Evolutionary conservation across 1,140 invertebrate species (phyloP).

Genomic region (Bombus superbus): DNA sequence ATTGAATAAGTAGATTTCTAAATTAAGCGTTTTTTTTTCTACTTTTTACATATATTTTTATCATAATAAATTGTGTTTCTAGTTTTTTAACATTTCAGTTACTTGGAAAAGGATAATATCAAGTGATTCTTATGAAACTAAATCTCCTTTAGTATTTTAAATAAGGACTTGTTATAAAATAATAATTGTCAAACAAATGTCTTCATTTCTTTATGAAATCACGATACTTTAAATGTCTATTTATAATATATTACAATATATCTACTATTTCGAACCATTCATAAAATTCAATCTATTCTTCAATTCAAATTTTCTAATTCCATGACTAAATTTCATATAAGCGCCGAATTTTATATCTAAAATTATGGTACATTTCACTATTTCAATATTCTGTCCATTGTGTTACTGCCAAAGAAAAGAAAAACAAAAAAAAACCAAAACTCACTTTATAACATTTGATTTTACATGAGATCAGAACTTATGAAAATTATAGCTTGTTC

Average conservation of each 20-base stretch:
- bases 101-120: not conserved
- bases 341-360: constrained; percentile 28
- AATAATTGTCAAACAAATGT: constrained; percentile 24
- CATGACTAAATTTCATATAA: not conserved
- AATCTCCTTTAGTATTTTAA: constrained; percentile 2
- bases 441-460: not conserved
- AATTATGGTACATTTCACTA: constrained; percentile 32
- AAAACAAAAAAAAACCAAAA: not conserved
- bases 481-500: constrained; percentile 14
- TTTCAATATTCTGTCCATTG: not conserved
- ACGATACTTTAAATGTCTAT: constrained; percentile 33
- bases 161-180: constrained; percentile 3
- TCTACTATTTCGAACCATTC: not conserved
- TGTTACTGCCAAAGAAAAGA: not conserved
- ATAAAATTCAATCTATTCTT: constrained; percentile 25
- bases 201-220: constrained; percentile 18
- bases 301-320: not conserved
- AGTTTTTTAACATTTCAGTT: not conserved
- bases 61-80: constrained; percentile 27
- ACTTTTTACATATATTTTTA: not conserved
- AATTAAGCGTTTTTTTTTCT: constrained; percentile 27
- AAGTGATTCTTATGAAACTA: constrained; percentile 22
- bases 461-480: constrained; percentile 27
- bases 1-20: constrained; percentile 23
- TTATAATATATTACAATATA: constrained; percentile 53